Base-by-base conservation (phyloP, 2,113 vertebrate genomes). In the Apistogramma diplotaenia region DNA sequence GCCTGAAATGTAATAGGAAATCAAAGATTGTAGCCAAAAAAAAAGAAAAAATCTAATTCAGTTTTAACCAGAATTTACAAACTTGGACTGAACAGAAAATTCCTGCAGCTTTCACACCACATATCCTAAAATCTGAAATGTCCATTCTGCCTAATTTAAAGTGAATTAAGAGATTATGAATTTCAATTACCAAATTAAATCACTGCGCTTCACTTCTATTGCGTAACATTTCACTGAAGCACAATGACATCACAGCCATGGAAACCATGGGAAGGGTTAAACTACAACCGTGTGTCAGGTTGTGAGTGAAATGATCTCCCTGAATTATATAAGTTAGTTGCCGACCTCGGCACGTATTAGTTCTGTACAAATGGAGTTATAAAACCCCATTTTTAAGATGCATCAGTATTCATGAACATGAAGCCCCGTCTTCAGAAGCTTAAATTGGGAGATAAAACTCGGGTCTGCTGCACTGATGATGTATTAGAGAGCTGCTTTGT, bases 381-480 rank as follows among this genome's bases (percentile, higher is more conserved):
- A 55, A 85, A 89, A 74, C 76, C 78, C 33, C 40, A 87, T 87
- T 65, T 62, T 78, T 55, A 89, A 85, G 54, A 74, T 85, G 57
- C 65, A 92, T 92, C 91, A 89, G 93, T 90, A 91, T 91, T 90
- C 91, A 89, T 83, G 86, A 81, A 89, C 91, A 89, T 70, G 89
- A 77, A 29, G 46, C 18, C 5, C 58, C 79, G 54, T 82, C 85
- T 57, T 79, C 82, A 80, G 73, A 81, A 81, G 87, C 89, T 90
- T 85, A 81, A 84, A 87, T 74, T 31, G 35, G 54, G 51, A 79
- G 88, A 91, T 91, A 75, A 86, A 92, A 84, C 72, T 31, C 16
- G 31, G 65, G 76, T 77, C 60, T 5, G 84, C 72, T 55, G 82
- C 78, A 23, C 49, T 27, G 79, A 35, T 35, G 49, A 80, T 65